Evolutionary conservation across 2,888 invertebrate species (phyloP).

Genomic region (Epinotia demarniana): DNA sequence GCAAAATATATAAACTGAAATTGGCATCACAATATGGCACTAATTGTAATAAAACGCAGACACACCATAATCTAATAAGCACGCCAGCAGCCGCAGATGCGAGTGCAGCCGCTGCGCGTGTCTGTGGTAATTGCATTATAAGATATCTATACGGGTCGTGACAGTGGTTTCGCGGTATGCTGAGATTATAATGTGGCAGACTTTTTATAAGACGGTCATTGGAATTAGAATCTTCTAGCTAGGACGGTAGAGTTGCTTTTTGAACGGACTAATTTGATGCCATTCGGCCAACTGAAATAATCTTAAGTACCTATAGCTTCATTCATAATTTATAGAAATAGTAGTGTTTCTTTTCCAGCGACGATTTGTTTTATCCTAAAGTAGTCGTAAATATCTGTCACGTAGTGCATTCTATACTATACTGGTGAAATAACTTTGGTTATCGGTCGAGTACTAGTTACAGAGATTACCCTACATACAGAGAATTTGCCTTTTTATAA

Average conservation of each 20-base stretch:
- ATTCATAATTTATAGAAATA: neutral
- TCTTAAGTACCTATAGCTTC: neutral
- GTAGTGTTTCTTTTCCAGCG: neutral
- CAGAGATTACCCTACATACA: no score
- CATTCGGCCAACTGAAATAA: no score
- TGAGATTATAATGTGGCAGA: no score
- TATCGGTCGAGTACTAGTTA: no score
- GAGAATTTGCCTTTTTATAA: no score
- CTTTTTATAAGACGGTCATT: no score
- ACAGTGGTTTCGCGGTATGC: neutral
- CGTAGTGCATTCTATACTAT: neutral
- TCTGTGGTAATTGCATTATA: conserved; percentile 21
- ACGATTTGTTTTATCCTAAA: neutral
- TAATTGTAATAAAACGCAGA: conserved; percentile 24
- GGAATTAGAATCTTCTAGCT: no score
- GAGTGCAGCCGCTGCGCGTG: conserved; percentile 22
- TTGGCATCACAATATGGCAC: conserved; percentile 16
- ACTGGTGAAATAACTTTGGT: no score
- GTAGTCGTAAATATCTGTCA: neutral
- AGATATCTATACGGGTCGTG: conserved; percentile 13
- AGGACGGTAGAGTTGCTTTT: no score
- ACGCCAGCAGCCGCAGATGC: conserved; percentile 2
- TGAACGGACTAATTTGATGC: no score
- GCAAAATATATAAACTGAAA: no score
- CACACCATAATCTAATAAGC: conserved; percentile 25